Evolutionary conservation across 2,888 invertebrate species (phyloP), one percentile per base, ranked within the genome.

Genomic region (Odontomyia ornata): DNA sequence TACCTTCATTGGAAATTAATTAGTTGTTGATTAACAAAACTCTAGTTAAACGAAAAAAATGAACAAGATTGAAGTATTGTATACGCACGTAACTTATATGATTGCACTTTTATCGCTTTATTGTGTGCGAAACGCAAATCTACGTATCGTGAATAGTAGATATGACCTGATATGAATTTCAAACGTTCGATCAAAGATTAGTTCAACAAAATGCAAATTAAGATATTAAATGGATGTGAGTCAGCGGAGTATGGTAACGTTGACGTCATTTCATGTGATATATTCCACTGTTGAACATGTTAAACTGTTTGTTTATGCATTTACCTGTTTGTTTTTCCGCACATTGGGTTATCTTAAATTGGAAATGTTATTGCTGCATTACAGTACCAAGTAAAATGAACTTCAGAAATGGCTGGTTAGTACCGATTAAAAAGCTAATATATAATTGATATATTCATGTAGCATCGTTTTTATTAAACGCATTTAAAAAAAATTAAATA

Each of bases 151-250:
- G 13, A 18, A 15, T 52, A 52, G 15, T 52, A 15, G 52, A n/a
- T n/a, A n/a, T 36, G 52, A 52, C 52, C 52, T 52, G 52, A 52
- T 52, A 52, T 18, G 52, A 52, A 18, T 52, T 52, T 52, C 15
- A 4, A 52, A 13, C 52, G 18, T 4, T 15, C 52, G 52, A 52
- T 15, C 15, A 18, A 13, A 52, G 52, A 4, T 9, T 9, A 52
- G 52, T 52, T 52, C 7, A 52, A 15, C 13, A 18, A n/a, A 52
- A 52, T 52, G 52, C 52, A 9, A 52, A 52, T 52, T 52, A 4
- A 9, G 52, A n/a, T 52, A 2, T 13, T 36, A 9, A n/a, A n/a
- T 52, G 52, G 18, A 52, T 13, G 13, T 52, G 52, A 52, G 18
- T 52, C 52, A 52, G 52, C 52, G 13, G 3, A 52, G 52, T n/a